phyloP scores from a whole-genome alignment of 2,888 invertebrate species.

The Cremastinae sp. region DNA sequence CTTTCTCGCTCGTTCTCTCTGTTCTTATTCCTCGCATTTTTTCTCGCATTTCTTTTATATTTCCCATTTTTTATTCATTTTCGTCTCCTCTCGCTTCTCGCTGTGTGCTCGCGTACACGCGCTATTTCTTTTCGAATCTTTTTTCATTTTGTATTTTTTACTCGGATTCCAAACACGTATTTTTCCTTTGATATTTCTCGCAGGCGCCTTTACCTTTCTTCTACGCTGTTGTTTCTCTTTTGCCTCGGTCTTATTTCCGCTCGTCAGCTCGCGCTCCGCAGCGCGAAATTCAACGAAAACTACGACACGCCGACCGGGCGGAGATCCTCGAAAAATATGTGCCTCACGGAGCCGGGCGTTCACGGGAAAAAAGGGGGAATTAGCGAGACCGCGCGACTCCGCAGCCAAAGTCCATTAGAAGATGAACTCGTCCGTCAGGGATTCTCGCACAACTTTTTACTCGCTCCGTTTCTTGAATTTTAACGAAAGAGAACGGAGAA shows the following conservation, averaged over 20 bases:
- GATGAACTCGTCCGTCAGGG: slow-evolving; percentile 18
- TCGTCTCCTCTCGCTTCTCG: too few species aligned
- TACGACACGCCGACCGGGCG: slow-evolving; percentile 8
- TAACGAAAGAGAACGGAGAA: not conserved
- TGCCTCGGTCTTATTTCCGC: too few species aligned
- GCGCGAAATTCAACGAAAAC: slow-evolving; percentile 16
- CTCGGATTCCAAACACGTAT: slow-evolving; percentile 44
- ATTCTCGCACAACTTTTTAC: slow-evolving; percentile 6
- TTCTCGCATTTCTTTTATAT: slow-evolving; percentile 1
- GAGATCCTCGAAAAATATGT: slow-evolving; percentile 33
- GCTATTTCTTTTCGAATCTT: not conserved
- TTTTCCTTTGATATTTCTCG: slow-evolving; percentile 58
- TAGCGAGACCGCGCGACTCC: not conserved
- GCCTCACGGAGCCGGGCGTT: slow-evolving; percentile 10
- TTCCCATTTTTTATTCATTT: not conserved
- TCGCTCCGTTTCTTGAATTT: not conserved
- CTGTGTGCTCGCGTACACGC: not conserved
- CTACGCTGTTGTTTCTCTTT: not conserved
- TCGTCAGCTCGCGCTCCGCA: slow-evolving; percentile 25
- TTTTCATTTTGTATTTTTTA: not conserved
- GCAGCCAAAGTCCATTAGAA: slow-evolving; percentile 42
- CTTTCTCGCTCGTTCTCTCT: slow-evolving; percentile 3
- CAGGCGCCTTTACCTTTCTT: slow-evolving; percentile 17
- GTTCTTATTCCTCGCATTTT: not conserved
- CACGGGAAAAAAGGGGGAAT: slow-evolving; percentile 8